Conservation (phyloP, 2,113 vertebrate species). For the Myiozetetes cayanensis region DNA sequence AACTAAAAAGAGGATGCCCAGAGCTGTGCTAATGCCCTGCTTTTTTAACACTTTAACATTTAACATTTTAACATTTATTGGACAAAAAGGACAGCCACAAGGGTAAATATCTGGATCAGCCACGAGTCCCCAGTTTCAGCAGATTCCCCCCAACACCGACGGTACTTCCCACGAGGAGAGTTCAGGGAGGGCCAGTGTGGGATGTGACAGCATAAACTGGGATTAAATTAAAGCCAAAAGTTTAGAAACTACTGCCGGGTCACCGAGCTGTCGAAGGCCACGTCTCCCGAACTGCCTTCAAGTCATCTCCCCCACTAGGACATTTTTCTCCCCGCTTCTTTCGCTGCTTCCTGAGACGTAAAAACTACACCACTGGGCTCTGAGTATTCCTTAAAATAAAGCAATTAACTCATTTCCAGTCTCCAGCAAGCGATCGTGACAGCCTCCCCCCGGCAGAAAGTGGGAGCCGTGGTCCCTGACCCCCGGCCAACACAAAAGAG, state of each 20-base stretch:
- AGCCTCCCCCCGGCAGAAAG: constrained; percentile 75
- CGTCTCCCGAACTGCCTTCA: constrained; percentile 58
- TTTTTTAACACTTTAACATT: not conserved
- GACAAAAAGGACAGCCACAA: not conserved
- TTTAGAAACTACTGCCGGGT: constrained; percentile 54
- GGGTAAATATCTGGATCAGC: constrained; percentile 47
- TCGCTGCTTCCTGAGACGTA: not conserved
- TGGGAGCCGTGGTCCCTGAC: constrained; percentile 67
- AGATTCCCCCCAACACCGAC: constrained; percentile 25
- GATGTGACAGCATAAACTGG: constrained; percentile 61
- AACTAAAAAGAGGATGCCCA: not conserved
- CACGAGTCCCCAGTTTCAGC: constrained; percentile 22
- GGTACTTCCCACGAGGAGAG: constrained; percentile 40
- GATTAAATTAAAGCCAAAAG: constrained; percentile 70
- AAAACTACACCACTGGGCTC: not conserved
- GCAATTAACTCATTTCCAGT: constrained; percentile 89
- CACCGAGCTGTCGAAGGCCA: constrained; percentile 56
- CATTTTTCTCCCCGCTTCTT: not conserved
- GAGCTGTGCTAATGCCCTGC: not conserved
- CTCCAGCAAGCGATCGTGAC: constrained; percentile 77
- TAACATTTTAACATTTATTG: not conserved
- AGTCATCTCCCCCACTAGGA: constrained; percentile 15
- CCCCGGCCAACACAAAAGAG: constrained; percentile 73
- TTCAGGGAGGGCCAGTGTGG: constrained; percentile 40
- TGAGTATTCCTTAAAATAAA: constrained; percentile 73